These are phyloP conservation scores for Protonibea diacanthus DNA, from an alignment of 2,797 vertebrate species.

Conservation along the genomic window DNA sequence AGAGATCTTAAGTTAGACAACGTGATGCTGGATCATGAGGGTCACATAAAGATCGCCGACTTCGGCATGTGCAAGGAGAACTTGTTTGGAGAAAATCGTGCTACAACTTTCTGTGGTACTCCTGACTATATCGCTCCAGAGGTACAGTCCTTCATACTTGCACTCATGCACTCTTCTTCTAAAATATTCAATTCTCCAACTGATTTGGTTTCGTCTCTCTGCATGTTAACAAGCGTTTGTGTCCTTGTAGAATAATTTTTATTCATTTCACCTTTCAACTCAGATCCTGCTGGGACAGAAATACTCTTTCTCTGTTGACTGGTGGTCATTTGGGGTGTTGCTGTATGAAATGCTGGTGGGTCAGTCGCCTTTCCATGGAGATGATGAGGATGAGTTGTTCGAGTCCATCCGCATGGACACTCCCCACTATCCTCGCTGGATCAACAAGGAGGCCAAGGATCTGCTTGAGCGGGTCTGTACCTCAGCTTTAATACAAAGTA, in stretches of 20 bases:
- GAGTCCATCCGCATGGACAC: slow-evolving; percentile 96
- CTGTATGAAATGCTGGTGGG: slow-evolving; percentile 99
- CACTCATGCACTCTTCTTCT: not conserved
- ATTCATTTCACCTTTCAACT: slow-evolving; percentile 11
- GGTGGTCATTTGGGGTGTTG: slow-evolving; percentile 99
- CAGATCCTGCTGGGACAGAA: slow-evolving; percentile 95
- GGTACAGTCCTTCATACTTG: slow-evolving; percentile 76
- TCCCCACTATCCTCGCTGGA: slow-evolving; percentile 97
- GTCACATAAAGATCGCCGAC: slow-evolving; percentile 94
- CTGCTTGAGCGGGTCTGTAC: slow-evolving; percentile 92
- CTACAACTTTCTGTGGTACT: slow-evolving; percentile 97
- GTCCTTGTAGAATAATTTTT: not conserved
- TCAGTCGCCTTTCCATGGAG: slow-evolving; percentile 97
- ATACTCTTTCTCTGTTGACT: slow-evolving; percentile 98
- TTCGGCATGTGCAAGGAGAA: slow-evolving; percentile 99
- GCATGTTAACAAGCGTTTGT: not conserved
- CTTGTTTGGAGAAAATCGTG: slow-evolving; percentile 90
- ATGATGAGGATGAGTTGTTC: slow-evolving; percentile 97
- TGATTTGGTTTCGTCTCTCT: not conserved
- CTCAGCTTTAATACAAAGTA: not conserved
- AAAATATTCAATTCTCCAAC: not conserved
- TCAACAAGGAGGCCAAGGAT: slow-evolving; percentile 95
- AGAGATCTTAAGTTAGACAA: slow-evolving; percentile 89
- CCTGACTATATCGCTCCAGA: slow-evolving; percentile 99
- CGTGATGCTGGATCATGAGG: slow-evolving; percentile 86